Conservation (phyloP, 2,888 invertebrate genomes). For the Operophtera brumata region DNA sequence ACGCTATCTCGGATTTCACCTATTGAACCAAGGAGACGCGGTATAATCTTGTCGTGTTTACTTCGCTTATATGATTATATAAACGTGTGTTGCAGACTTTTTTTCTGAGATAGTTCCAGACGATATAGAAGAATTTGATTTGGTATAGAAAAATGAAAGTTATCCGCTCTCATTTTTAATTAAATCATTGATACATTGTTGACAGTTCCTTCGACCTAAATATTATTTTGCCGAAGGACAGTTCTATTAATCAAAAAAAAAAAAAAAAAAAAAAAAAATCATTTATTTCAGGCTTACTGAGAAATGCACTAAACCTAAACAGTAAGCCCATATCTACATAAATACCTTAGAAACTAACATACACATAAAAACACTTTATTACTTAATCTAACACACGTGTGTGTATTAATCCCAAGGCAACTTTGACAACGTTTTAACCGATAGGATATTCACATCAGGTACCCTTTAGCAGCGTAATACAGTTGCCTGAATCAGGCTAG, state of each 20-base stretch:
- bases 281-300: no score
- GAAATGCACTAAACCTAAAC: no score
- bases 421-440: slow-evolving; percentile 24
- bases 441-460: slow-evolving; percentile 3
- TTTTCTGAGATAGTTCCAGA: slow-evolving; percentile 29
- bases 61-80: slow-evolving; percentile 49
- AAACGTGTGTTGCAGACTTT: slow-evolving; percentile 38
- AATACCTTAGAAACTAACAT: no score
- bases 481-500: slow-evolving; percentile 22
- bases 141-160: not conserved
- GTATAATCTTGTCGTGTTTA: slow-evolving; percentile 54
- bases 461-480: slow-evolving; percentile 11
- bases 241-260: no score
- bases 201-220: no score
- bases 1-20: slow-evolving; percentile 71
- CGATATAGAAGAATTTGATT: not conserved
- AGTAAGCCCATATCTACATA: no score
- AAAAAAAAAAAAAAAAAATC: no score
- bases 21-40: slow-evolving; percentile 65
- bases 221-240: no score
- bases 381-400: no score
- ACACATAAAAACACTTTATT: no score
- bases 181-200: no score
- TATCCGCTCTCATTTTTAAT: not conserved
- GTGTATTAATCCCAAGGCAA: not conserved